Evolutionary conservation across 2,888 invertebrate genomes (phyloP).

Genomic region (Lithosia quadra): DNA sequence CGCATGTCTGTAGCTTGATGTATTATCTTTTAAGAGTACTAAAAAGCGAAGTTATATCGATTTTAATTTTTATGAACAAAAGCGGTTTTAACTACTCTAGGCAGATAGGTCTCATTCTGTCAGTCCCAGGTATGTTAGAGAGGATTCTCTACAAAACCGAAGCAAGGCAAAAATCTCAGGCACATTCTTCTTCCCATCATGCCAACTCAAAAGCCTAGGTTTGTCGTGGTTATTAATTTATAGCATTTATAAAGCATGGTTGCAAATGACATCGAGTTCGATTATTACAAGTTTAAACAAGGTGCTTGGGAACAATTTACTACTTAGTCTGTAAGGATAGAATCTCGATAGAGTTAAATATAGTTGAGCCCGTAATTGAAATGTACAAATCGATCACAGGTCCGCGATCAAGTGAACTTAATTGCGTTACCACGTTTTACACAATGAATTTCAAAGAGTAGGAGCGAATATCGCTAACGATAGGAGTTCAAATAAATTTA

Average conservation of each 20-base stretch:
- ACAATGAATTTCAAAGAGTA: not conserved
- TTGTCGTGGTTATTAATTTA: too few species aligned
- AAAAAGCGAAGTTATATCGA: too few species aligned
- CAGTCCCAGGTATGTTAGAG: too few species aligned
- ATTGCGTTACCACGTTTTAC: not conserved
- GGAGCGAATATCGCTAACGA: not conserved
- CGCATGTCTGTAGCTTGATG: too few species aligned
- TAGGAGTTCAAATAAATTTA: not conserved
- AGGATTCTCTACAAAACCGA: not conserved
- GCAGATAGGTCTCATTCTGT: too few species aligned
- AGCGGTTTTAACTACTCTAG: too few species aligned
- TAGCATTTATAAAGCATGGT: not conserved
- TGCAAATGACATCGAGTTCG: not conserved
- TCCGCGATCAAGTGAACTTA: not conserved
- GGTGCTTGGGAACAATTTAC: slow-evolving; percentile 63
- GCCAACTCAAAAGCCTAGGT: not conserved
- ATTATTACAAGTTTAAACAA: slow-evolving; percentile 37
- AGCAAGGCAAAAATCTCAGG: not conserved
- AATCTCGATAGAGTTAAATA: slow-evolving; percentile 38
- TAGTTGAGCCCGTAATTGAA: slow-evolving; percentile 19
- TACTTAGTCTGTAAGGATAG: slow-evolving; percentile 32
- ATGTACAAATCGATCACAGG: slow-evolving; percentile 35
- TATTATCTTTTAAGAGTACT: too few species aligned
- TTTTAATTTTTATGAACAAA: too few species aligned
- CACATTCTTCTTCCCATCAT: not conserved